Percentiles rank a stretch among this genome's conserved stretches.
Conservation (phyloP, 2,888 invertebrate species). For the Andrena chrysosceles region DNA sequence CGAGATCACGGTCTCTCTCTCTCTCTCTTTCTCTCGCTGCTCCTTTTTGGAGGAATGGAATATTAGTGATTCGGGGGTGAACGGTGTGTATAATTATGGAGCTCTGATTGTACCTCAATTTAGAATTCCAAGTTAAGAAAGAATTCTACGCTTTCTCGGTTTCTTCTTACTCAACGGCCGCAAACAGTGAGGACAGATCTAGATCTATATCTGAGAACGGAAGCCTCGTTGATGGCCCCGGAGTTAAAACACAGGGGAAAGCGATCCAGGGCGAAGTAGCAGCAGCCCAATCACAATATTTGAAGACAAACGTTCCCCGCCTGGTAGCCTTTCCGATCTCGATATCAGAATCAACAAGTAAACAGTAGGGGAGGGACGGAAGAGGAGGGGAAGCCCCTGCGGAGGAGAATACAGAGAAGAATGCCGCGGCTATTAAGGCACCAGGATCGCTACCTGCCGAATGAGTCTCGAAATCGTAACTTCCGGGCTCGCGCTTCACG, state of each 20-base stretch:
- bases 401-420: not conserved
- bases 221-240: too few relatives aligned
- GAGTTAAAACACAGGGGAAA: not conserved
- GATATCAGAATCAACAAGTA: slow-evolving; percentile 29
- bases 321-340: not conserved
- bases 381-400: not conserved
- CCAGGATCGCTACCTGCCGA: not conserved
- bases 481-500: slow-evolving; percentile 22
- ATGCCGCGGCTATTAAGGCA: not conserved
- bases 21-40: too few relatives aligned
- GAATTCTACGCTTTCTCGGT: too few relatives aligned
- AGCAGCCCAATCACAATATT: slow-evolving; percentile 21
- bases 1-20: not conserved
- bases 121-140: too few relatives aligned
- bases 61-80: too few relatives aligned
- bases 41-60: too few relatives aligned
- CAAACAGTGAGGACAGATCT: too few relatives aligned
- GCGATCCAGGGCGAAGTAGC: not conserved
- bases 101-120: too few relatives aligned
- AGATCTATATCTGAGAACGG: too few relatives aligned
- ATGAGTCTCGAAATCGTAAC: not conserved
- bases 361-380: not conserved
- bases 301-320: slow-evolving; percentile 21
- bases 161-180: too few relatives aligned
- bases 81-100: too few relatives aligned